Base-by-base conservation (phyloP, 2,113 vertebrate species). In the Mystacornis crossleyi region DNA sequence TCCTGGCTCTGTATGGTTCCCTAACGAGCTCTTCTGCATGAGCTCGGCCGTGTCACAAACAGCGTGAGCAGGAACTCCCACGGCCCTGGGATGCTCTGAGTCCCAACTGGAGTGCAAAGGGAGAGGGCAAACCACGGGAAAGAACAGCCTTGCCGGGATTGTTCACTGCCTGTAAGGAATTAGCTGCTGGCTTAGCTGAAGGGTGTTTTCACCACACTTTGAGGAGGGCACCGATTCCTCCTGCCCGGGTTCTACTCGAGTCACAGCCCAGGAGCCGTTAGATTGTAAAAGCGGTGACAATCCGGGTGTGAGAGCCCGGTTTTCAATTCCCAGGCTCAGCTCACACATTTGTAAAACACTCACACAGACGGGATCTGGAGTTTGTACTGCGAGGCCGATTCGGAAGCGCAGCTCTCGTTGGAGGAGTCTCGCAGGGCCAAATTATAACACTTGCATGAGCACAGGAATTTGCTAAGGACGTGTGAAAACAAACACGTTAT, bases 21-120 rank as follows among this genome's bases (percentile, higher is more conserved):
- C 0, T 2, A 20, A 5, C 0, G 3, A 78, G 47, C 64, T 26
- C 23, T 17, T 20, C 5, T 9, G 18, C 51, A 3, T 3, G 0
- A 8, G 54, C 70, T 50, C 53, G n/a, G 53, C 62, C 48, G 38
- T 16, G 62, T 0, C 19, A 47, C 61, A 18, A 72, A 38, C 25
- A 17, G 10, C 0, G 2, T 12, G 67, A 20, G 11, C 23, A 38
- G 58, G 36, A 51, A 70, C 33, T 18, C 60, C 7, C 6, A 1
- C 1, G 13, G 79, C 72, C 6, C 2, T 2, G 62, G 86, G 81
- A 85, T 47, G 70, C 71, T 57, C 40, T 16, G 66, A 23, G 2
- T n/a, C 8, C 3, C 29, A 34, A 3, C 9, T 3, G 55, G 47
- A 28, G 15, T 12, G 24, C 28, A 21, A 51, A 38, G 81, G 24